Conservation (phyloP, 2,113 vertebrate species). For the Albula goreensis region DNA sequence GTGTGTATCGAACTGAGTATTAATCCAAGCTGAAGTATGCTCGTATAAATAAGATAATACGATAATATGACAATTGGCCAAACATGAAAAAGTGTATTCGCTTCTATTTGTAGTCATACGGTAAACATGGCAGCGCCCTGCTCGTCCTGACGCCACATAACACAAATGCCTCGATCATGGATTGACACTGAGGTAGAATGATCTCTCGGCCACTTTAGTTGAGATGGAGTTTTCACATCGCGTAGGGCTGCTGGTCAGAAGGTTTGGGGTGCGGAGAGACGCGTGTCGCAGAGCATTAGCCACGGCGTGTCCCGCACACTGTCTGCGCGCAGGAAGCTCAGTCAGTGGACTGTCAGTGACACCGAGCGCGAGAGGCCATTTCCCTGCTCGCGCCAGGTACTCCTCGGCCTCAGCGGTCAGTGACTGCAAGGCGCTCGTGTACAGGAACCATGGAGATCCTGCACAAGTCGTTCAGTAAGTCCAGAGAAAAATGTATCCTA, state of each 20-base stretch:
- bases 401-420: constrained; percentile 26
- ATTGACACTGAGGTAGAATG: not conserved
- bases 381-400: not conserved
- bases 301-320: not conserved
- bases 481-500: no score
- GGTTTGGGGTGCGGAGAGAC: constrained; percentile 15
- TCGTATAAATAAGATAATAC: no score
- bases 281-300: constrained; percentile 7
- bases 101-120: constrained; percentile 18
- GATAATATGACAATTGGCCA: no score
- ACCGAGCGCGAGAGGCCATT: not conserved
- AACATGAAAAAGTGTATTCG: not conserved
- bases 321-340: not conserved
- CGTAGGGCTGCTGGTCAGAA: constrained; percentile 4
- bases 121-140: constrained; percentile 21
- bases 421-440: constrained; percentile 52
- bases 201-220: not conserved
- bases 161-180: not conserved
- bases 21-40: no score
- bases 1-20: no score
- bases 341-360: not conserved
- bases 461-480: constrained; percentile 67
- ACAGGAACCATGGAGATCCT: constrained; percentile 68
- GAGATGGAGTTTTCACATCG: constrained; percentile 7
- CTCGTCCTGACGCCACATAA: not conserved